Evolutionary conservation across 2,888 invertebrate species (phyloP).

Genomic region (Omphaloscelis lunosa): DNA sequence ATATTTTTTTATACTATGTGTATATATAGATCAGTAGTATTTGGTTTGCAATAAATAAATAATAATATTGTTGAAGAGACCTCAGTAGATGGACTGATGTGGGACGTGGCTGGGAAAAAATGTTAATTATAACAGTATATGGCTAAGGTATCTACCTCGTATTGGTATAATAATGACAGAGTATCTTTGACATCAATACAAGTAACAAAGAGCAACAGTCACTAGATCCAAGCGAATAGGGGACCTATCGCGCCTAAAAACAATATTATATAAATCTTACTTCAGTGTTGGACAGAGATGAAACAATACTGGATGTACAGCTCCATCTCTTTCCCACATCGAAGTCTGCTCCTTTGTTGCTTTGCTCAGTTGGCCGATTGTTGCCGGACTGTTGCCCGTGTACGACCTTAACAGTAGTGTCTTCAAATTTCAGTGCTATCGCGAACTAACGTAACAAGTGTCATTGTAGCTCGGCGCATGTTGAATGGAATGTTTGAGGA

Average conservation of each 20-base stretch:
- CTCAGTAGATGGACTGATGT: neutral
- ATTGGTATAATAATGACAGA: neutral
- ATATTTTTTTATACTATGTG: neutral
- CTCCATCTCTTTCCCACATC: neutral
- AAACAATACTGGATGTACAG: no score
- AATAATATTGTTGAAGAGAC: neutral
- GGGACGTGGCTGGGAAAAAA: neutral
- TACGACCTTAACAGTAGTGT: neutral
- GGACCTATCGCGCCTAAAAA: no score
- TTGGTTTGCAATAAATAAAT: neutral
- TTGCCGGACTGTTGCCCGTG: constrained; percentile 22
- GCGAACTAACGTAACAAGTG: constrained; percentile 37
- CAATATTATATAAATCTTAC: neutral
- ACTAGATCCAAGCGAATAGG: neutral
- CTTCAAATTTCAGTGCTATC: constrained; percentile 38
- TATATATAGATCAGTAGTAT: neutral
- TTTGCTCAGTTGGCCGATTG: neutral
- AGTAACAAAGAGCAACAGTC: neutral
- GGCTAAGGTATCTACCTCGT: neutral
- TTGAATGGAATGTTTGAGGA: constrained; percentile 19
- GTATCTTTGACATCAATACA: neutral
- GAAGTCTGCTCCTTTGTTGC: no score
- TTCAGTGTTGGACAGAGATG: neutral
- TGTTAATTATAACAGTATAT: neutral
- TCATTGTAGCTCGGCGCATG: constrained; percentile 26